Percentiles rank a stretch among this genome's conserved stretches.
Evolutionary conservation across 1,140 invertebrate species (phyloP).

Genomic region (Hydropsyche tenuis): DNA sequence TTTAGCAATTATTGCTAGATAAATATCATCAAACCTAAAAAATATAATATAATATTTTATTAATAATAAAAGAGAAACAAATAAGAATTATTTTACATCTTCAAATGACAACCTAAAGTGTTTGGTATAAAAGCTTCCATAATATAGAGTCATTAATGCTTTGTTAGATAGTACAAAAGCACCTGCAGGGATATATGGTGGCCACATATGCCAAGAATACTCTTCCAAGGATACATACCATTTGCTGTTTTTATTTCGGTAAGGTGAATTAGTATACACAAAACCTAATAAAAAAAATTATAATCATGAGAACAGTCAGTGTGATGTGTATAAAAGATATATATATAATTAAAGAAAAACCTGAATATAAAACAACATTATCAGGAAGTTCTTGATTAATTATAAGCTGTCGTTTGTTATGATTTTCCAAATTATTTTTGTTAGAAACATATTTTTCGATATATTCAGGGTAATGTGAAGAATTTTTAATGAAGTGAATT

Average conservation of each 20-base stretch:
- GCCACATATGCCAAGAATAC: conserved; percentile 87
- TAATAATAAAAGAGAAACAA: no score
- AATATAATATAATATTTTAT: no score
- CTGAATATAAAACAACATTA: conserved; percentile 69
- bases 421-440: not conserved
- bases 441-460: conserved; percentile 59
- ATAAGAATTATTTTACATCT: not conserved
- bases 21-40: conserved; percentile 85
- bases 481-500: conserved; percentile 76
- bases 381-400: conserved; percentile 69
- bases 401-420: conserved; percentile 55
- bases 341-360: not conserved
- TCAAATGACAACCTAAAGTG: conserved; percentile 65
- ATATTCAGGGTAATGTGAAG: conserved; percentile 72
- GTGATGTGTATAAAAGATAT: no score
- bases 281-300: no score
- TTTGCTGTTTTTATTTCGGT: conserved; percentile 81
- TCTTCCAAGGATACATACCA: conserved; percentile 87
- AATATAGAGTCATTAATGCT: conserved; percentile 76
- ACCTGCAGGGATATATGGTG: conserved; percentile 91
- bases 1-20: conserved; percentile 80
- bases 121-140: conserved; percentile 79
- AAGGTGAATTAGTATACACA: conserved; percentile 54
- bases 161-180: conserved; percentile 81
- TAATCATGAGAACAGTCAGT: no score